Base-by-base conservation (phyloP, 2,113 vertebrate species). In the human (Homo sapiens) region DNA sequence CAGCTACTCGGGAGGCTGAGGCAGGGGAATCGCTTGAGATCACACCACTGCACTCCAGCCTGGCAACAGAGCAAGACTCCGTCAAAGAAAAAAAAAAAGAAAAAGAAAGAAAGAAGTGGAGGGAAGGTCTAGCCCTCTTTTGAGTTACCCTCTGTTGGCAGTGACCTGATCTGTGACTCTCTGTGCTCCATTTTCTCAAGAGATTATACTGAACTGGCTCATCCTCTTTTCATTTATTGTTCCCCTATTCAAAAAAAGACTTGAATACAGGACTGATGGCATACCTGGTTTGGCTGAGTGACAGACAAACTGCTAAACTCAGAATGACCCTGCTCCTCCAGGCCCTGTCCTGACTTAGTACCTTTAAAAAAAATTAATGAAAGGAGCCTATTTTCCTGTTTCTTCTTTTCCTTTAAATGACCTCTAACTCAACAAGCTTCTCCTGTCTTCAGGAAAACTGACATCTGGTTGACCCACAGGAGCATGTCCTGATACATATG, bases 191-290 rank as follows among this genome's bases (percentile, higher is more conserved):
- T 76, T 92, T n/a, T 95, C 48, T 81, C 61, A 66, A 90, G 72
- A 52, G 35, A 0, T 84, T 72, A 93, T 40, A 66, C 43, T 83
- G 72, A 1, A 57, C 25, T 50, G 23, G 12, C 5, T 89, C 6
- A 76, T 81, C 96, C n/a, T 89, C 40, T 55, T 81, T 96, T 84
- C 50, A 61, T 88, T 38, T 88, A 70, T 57, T 86, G 8, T 52
- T 16, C 20, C 16, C 6, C 12, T 13, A 32, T 81, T 82, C 87
- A 64, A 43, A 40, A 93, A 85, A 94, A 40, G n/a, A 72, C 73
- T 89, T 73, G 86, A 27, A 57, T 43, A 64, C 9, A 12, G 43
- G 22, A 20, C 66, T 92, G 70, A n/a, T 79, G 23, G 43, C n/a
- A 48, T 64, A 70, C 3, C 66, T 92, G 27, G 20, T 48, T 80